Evolutionary conservation across 2,113 vertebrate species (phyloP).

Genomic region (Hyperoodon ampullatus): DNA sequence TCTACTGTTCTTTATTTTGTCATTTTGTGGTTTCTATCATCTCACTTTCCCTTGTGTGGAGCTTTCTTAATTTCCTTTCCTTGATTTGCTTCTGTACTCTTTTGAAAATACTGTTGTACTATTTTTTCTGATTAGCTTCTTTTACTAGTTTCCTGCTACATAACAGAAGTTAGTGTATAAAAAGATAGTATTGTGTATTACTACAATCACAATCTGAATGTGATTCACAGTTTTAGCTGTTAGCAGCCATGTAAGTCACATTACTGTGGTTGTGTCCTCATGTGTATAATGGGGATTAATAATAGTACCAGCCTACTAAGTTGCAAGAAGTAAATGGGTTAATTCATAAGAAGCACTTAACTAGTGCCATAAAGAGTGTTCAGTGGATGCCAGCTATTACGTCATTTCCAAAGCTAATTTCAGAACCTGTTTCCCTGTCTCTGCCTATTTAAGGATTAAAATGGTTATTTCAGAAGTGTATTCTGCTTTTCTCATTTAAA

Average conservation of each 20-base stretch:
- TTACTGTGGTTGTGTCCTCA: neutral
- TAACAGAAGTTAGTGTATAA: neutral
- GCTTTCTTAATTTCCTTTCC: neutral
- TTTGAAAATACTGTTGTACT: neutral
- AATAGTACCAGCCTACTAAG: neutral
- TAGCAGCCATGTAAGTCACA: neutral
- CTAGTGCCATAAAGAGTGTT: neutral
- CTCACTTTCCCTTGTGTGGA: neutral
- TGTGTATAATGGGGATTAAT: neutral
- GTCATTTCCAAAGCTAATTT: neutral
- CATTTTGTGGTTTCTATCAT: neutral
- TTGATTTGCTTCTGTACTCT: neutral
- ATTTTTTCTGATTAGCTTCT: neutral
- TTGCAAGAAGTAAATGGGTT: neutral
- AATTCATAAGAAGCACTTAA: neutral
- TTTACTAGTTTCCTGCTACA: neutral
- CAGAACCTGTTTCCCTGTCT: neutral
- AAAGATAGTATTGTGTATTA: neutral
- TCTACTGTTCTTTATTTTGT: neutral
- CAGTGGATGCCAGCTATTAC: neutral
- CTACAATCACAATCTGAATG: neutral
- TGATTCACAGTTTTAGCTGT: neutral
- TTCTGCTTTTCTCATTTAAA: neutral
- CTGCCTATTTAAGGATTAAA: neutral
- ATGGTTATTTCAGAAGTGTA: slow-evolving; percentile 18